Conservation (phyloP, 2,797 vertebrate species). For the Rhynchotus rufescens region DNA sequence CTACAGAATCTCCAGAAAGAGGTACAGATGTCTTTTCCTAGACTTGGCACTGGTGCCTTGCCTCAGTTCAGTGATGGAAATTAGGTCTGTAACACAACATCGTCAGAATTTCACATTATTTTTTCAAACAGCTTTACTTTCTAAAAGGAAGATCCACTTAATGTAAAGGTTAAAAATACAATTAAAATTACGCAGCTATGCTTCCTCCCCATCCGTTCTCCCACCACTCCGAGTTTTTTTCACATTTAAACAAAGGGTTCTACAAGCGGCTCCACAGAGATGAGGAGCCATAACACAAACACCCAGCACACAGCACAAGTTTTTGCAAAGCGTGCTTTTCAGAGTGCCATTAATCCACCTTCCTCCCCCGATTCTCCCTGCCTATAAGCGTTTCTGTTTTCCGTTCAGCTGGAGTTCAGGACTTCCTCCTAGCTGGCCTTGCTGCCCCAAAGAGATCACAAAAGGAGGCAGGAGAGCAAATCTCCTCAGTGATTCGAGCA, state of each 20-base stretch:
- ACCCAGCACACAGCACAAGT: rapidly evolving
- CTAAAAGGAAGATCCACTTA: background rate
- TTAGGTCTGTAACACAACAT: background rate
- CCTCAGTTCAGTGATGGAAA: background rate
- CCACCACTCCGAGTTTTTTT: background rate
- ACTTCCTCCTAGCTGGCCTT: background rate
- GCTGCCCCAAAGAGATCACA: background rate
- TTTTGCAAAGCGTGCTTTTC: background rate
- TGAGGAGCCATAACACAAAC: background rate
- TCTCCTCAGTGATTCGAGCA: background rate
- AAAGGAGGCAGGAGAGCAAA: background rate
- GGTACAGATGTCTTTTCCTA: background rate
- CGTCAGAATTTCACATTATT: background rate
- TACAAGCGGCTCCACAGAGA: background rate
- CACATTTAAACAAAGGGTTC: background rate
- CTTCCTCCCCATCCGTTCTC: background rate
- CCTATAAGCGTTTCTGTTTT: background rate
- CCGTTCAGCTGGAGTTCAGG: background rate
- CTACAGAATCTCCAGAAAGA: background rate
- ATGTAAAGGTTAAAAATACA: background rate
- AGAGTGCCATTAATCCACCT: background rate
- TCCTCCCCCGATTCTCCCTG: background rate
- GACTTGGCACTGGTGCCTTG: background rate
- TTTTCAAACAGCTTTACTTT: background rate
- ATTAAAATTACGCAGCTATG: background rate